Evolutionary conservation across 2,888 invertebrate species (phyloP), one percentile per base, ranked within the genome.

Genomic region (Hemaris fuciformis): DNA sequence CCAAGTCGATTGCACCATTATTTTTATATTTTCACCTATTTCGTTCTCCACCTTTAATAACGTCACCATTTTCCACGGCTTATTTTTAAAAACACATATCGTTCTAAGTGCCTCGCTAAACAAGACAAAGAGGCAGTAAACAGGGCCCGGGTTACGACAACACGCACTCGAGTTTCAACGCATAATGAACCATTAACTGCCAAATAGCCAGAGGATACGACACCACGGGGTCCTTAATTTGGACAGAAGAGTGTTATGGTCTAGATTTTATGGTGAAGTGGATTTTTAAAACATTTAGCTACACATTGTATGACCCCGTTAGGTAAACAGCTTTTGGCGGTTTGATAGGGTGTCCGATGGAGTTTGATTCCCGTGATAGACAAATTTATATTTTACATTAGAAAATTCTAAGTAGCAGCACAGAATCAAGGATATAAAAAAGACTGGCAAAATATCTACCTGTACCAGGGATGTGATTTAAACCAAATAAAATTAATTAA

Each of bases 141-240:
- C 71, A 70, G 64, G 61, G 66, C 53, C 62, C 66, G 64, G 61
- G 60, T 72, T 70, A 78, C 75, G 76, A 72, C 73, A 66, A 67
- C 71, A 70, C 73, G 77, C 81, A 80, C 85, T 85, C 84, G 69
- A 69, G 77, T 82, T 86, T 73, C 76, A 69, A 61, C 70, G 74
- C 75, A 80, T 84, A 88, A 89, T 84, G 87, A 85, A 79, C 85
- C 88, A 85, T 88, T 89, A 76, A 70, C 66, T 71, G 67, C 69
- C 73, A 80, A 84, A 84, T 79, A 79, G 82, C 77, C 75, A 77
- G 80, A 79, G 81, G 78, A 79, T 79, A 83, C 77, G 79, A 75
- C 78, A 74, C 78, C 72, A 67, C 70, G 68, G 74, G 76, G 75
- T 62, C 71, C 75, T 71, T 72, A 61, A 65, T 65, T 70, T 62